These are phyloP conservation scores for Aporophyla nigra DNA, from an alignment of 2,888 invertebrate species.

Conservation along the genomic window DNA sequence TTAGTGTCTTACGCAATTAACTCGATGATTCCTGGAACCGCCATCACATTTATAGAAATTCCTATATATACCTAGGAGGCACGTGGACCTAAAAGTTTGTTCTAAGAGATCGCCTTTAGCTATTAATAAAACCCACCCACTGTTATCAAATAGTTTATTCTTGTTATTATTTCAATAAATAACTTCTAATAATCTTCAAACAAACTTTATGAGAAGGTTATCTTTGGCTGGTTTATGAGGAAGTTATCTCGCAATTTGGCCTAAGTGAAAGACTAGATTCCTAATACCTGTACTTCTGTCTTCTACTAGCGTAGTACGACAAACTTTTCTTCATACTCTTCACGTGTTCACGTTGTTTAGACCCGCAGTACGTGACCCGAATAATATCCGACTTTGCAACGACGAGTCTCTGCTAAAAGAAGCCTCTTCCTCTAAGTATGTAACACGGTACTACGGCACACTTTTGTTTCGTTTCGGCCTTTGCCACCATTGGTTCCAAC, in stretches of 20 bases:
- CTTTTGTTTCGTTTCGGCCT: slow-evolving; percentile 49
- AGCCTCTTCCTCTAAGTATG: slow-evolving; percentile 41
- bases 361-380: slow-evolving; percentile 65
- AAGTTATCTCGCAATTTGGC: not conserved
- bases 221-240: not conserved
- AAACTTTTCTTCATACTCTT: slow-evolving; percentile 61
- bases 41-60: not conserved
- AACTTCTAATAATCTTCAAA: not conserved
- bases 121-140: not conserved
- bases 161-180: slow-evolving; percentile 9
- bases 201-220: not conserved
- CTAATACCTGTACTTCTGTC: slow-evolving; percentile 39
- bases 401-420: slow-evolving; percentile 36
- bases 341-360: slow-evolving; percentile 67
- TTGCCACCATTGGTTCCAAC: slow-evolving; percentile 10
- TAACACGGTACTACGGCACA: slow-evolving; percentile 31
- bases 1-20: too few relatives aligned
- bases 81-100: not conserved
- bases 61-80: not conserved
- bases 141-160: not conserved
- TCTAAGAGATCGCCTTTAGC: not conserved
- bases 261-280: not conserved
- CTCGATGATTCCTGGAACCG: not conserved
- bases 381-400: slow-evolving; percentile 48
- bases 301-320: not conserved